phyloP scores from a whole-genome alignment of 2,888 invertebrate species.

The Punctoribates punctum region DNA sequence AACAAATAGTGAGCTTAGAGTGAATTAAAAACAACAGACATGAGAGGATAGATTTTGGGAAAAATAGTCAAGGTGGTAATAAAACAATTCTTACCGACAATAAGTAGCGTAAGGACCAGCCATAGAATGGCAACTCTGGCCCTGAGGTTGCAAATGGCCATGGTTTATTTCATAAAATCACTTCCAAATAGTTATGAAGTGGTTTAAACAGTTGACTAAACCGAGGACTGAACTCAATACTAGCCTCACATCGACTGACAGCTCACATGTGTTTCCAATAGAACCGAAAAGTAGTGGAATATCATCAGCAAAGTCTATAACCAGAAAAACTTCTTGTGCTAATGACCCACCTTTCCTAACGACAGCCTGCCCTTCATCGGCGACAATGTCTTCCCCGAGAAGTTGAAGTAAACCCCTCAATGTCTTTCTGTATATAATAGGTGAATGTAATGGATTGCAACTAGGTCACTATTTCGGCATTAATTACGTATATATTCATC shows the following conservation, averaged over 20 bases:
- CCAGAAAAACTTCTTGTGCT: background rate
- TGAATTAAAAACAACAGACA: too few relatives aligned
- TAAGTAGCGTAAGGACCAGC: constrained; percentile 11
- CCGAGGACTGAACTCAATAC: background rate
- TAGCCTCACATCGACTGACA: constrained; percentile 16
- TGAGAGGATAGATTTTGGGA: too few relatives aligned
- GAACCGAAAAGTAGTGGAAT: background rate
- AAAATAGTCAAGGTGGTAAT: background rate
- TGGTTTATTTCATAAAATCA: background rate
- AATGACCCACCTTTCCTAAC: background rate
- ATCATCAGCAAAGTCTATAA: background rate
- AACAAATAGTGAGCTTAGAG: too few relatives aligned
- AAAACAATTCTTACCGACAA: background rate
- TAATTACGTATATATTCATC: constrained; percentile 15
- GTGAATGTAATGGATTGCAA: background rate
- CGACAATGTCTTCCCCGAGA: too few relatives aligned
- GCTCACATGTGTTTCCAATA: constrained; percentile 2
- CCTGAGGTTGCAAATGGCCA: constrained; percentile 17
- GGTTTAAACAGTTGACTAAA: background rate
- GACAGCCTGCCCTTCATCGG: too few relatives aligned
- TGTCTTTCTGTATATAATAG: too few relatives aligned
- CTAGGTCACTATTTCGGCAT: background rate
- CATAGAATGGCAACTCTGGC: constrained; percentile 9
- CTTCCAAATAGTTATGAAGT: background rate
- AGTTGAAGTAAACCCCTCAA: too few relatives aligned